phyloP scores from a whole-genome alignment of 2,113 vertebrate genomes.

The Rhinogobius similis region DNA sequence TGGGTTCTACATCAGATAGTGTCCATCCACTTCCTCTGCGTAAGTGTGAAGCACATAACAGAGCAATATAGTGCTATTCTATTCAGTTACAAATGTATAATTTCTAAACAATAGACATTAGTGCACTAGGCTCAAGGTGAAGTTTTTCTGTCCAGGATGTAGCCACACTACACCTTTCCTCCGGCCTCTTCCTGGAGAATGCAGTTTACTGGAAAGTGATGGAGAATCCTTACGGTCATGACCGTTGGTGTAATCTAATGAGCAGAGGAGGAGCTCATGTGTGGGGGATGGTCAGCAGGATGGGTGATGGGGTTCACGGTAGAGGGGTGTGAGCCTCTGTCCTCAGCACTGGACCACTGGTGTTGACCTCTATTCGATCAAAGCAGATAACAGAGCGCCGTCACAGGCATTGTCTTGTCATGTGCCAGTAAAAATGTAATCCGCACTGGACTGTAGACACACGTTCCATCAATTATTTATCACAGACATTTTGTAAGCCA shows the following conservation, averaged over 20 bases:
- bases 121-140: neutral
- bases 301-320: conserved; percentile 39
- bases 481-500: conserved; percentile 19
- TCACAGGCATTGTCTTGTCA: conserved; percentile 58
- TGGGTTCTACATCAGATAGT: too few relatives aligned
- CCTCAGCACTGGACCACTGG: conserved; percentile 56
- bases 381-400: conserved; percentile 69
- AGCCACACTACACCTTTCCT: conserved; percentile 31
- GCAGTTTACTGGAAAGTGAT: conserved; percentile 74
- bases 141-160: conserved; percentile 9
- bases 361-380: conserved; percentile 72
- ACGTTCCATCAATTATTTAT: conserved; percentile 42
- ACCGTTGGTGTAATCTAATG: conserved; percentile 77
- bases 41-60: neutral
- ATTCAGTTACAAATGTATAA: neutral
- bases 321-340: conserved; percentile 44
- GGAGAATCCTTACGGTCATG: conserved; percentile 72
- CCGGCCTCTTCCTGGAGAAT: conserved; percentile 52
- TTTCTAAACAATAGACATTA: neutral
- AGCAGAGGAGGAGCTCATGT: conserved; percentile 46
- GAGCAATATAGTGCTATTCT: neutral
- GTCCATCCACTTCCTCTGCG: neutral
- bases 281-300: conserved; percentile 51
- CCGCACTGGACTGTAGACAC: conserved; percentile 8
- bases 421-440: conserved; percentile 40